Base-by-base conservation (phyloP, 2,888 invertebrate species). In the Patella caerulea region DNA sequence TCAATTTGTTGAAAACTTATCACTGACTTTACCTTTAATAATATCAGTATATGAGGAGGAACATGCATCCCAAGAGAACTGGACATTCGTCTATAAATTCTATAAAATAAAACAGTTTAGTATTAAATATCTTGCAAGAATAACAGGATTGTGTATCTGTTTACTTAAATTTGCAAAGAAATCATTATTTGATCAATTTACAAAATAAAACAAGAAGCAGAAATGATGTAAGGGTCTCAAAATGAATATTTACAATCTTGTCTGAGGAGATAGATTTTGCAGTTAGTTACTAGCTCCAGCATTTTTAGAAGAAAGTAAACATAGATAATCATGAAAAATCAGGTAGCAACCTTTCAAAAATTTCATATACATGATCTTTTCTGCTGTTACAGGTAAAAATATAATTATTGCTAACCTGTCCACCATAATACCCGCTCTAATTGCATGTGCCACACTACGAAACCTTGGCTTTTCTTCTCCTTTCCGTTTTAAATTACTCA, bases 401-500 rank as follows among this genome's bases (percentile, higher is more conserved):
- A 65, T n/a, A 65, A 7, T 65, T 17, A 12, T 14, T n/a, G 74
- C 81, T 75, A 79, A 92, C 92, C 91, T 94, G 92, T 98, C 98
- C 88, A 98, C 98, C 93, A 98, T 97, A 89, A 98, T 97, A 70
- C 98, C 98, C 19, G 98, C 98, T 24, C 98, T 94, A 90, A 98
- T 98, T 84, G 98, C 98, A 91, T 98, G 97, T 72, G 98, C 98
- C 85, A 98, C 98, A 80, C 97, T 96, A 79, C 97, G 95, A 93
- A 98, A 98, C 93, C 96, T 96, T 5, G 93, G 92, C 82, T 93
- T 93, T 78, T 93, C 93, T 74, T 92, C 92, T 17, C 96, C 96
- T 54, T 87, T 79, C 56, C 88, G 83, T 82, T 90, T 90, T 81
- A 90, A 87, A 83, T 89, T 90, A 82, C 88, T 89, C 90, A 91